Evolutionary conservation across 2,797 vertebrate species (phyloP), one percentile per base, ranked within the genome.

Genomic region (Spinibarbus caldwelli): DNA sequence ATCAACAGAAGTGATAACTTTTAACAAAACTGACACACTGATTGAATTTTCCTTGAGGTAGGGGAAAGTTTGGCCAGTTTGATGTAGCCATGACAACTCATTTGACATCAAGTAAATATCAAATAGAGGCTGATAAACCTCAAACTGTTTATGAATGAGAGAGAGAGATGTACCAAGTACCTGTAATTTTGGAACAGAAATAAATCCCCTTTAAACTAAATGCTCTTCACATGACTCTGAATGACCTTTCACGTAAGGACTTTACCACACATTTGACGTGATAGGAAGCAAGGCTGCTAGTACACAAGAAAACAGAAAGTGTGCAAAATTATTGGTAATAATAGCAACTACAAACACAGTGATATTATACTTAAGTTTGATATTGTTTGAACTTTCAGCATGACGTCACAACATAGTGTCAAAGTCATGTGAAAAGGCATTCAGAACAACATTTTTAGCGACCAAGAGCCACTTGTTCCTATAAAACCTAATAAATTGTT

Each of bases 51-150:
- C 23, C 5, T 34, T 38, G 76, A 43, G 43, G 26, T 57, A 52
- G 41, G 83, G 76, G 80, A 83, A 86, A 80, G 34, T 82, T 78
- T 70, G 26, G 68, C 15, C 45, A 21, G 70, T 75, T 26, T 86
- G 66, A 86, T 85, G 75, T 47, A 41, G 62, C 83, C 73, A 84
- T 84, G 75, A 45, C 70, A 70, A 68, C 38, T 43, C n/a, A 67
- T 49, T 62, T 81, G 62, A 80, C 71, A 77, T 4, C 36, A 45
- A 54, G 21, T 78, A 80, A 54, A 83, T 76, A 59, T 26, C 29
- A n/a, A 5, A 79, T 36, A 21, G 64, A 47, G 36, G 45, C 54
- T 47, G 17, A 80, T 23, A 66, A 70, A 38, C 2, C 43, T 34
- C 38, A 45, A 54, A 47, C 21, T 5, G 57, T 11, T 52, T 41